Evolutionary conservation across 2,113 vertebrate genomes (phyloP), one percentile per base, ranked within the genome.

Genomic region (Aptenodytes forsteri): DNA sequence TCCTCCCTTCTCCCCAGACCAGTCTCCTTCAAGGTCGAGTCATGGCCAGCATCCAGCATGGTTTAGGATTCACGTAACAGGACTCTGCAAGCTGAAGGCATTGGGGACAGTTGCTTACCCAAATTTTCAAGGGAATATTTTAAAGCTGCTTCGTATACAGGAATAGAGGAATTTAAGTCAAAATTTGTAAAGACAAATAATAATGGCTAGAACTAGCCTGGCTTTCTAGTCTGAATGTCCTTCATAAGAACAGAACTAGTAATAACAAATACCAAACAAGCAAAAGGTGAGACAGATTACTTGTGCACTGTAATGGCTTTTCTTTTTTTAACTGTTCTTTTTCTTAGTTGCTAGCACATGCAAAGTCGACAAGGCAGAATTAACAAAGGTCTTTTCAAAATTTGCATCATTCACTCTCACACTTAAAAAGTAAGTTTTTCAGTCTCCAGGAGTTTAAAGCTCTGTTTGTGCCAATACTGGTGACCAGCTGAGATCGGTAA

Each of bases 41-140:
- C 77, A 54, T 65, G 79, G 80, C 55, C 46, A 83, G 20, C 30
- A 26, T 5, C 55, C 46, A 83, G 20, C 30, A 26, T 5, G 52
- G 87, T 46, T 95, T 44, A 73, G 36, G 40, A 56, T 84, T 73
- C 83, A 44, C 29, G 46, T 78, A 81, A 65, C 55, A 44, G 76
- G 61, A 40, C 26, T 64, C 30, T 42, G 30, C 40, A 84, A 81
- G 40, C 23, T 81, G 75, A 71, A 80, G 8, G 34, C 29, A 18
- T 0, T 2, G 6, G 56, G 34, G 21, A 38, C 0, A 1, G 40
- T 13, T 44, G 10, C 56, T 87, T 44, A 49, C 23, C 30, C 71
- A 59, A 3, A 52, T 64, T 91, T 92, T 59, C 27, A 49, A n/a
- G n/a, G 13, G 3, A 9, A 7, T 27, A 30, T 83, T 80, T 94